These are phyloP conservation scores for Falco punctatus DNA, from an alignment of 2,113 vertebrate genomes.

Conservation along the genomic window DNA sequence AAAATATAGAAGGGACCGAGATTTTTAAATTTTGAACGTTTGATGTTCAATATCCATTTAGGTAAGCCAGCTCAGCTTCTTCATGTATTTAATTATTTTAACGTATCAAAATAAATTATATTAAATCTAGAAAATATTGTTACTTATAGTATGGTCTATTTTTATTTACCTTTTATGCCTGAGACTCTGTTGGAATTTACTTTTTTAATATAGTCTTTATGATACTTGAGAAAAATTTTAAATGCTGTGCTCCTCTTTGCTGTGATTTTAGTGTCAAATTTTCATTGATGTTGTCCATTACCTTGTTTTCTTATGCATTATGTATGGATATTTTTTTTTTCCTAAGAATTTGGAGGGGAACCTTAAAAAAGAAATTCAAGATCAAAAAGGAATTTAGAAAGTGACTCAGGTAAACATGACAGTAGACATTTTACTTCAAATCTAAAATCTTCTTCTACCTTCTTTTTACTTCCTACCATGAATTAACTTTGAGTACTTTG, in stretches of 20 bases:
- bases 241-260: background rate
- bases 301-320: background rate
- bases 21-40: background rate
- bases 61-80: background rate
- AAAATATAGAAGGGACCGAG: background rate
- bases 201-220: background rate
- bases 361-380: constrained; percentile 55
- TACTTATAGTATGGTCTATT: background rate
- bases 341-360: constrained; percentile 46
- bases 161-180: background rate
- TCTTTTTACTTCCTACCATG: constrained; percentile 28
- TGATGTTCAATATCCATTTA: background rate
- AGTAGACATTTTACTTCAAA: background rate
- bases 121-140: background rate
- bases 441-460: constrained; percentile 18
- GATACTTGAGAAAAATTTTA: background rate
- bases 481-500: constrained; percentile 41
- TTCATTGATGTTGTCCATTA: background rate
- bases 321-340: background rate
- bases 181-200: background rate
- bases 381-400: constrained; percentile 1
- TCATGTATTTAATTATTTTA: background rate
- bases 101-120: background rate
- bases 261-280: background rate
- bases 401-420: constrained; percentile 62